A percentile compares a stretch with the other conserved stretches of the same genome.
These are phyloP conservation scores for Meloidogyne exigua DNA, from an alignment of 1,140 invertebrate species.

Conservation along the genomic window DNA sequence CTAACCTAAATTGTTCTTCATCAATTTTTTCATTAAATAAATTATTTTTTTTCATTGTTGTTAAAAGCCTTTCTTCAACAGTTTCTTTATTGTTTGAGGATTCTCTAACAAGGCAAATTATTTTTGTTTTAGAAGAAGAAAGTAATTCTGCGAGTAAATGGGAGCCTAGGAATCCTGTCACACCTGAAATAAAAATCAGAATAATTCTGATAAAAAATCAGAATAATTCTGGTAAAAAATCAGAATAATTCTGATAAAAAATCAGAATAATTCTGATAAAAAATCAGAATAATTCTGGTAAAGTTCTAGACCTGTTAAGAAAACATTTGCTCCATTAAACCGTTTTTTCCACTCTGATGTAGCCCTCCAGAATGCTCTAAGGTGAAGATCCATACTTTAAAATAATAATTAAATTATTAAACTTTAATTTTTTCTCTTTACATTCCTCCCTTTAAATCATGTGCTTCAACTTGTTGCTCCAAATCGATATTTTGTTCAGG, in stretches of 20 bases:
- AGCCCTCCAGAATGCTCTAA: constrained; percentile 66
- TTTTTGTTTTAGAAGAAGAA: constrained; percentile 12
- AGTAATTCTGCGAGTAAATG: constrained; percentile 46
- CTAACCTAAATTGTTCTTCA: constrained; percentile 51
- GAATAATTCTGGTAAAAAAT: background rate
- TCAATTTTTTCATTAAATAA: constrained; percentile 54
- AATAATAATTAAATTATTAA: constrained; percentile 12
- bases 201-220: background rate
- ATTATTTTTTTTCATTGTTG: constrained; percentile 63
- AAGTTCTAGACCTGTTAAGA: constrained; percentile 44
- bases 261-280: background rate
- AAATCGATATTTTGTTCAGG: constrained; percentile 60
- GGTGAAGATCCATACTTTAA: constrained; percentile 64
- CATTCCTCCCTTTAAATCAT: constrained; percentile 65
- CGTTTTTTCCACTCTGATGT: constrained; percentile 64
- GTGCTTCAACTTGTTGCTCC: constrained; percentile 63
- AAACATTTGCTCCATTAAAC: constrained; percentile 43
- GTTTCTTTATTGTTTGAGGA: constrained; percentile 47
- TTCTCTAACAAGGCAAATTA: constrained; percentile 57
- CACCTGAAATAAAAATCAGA: constrained; percentile 13
- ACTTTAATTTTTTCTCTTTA: background rate
- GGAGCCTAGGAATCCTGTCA: constrained; percentile 46
- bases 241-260: background rate
- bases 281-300: background rate
- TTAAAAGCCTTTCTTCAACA: constrained; percentile 61